Conservation (phyloP, 2,888 invertebrate genomes). For the Caenorhabditis sp. region DNA sequence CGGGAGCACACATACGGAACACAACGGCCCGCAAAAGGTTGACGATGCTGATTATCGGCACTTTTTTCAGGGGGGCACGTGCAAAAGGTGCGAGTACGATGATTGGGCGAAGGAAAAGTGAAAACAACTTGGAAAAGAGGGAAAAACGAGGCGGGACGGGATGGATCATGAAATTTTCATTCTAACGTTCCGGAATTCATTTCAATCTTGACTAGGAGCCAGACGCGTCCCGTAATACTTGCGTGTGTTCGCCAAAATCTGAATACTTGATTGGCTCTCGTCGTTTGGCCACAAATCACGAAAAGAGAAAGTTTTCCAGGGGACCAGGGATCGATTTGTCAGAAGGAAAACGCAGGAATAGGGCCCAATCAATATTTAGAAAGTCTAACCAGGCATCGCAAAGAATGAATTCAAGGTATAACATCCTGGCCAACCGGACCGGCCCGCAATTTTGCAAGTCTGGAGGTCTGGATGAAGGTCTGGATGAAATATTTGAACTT, state of each 20-base stretch:
- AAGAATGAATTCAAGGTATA: too few relatives aligned
- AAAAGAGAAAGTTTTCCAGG: too few relatives aligned
- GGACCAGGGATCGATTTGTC: too few relatives aligned
- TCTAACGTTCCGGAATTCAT: background rate
- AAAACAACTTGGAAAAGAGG: background rate
- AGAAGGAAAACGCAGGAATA: background rate
- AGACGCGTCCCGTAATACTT: constrained; percentile 19
- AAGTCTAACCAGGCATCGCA: too few relatives aligned
- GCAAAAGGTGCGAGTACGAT: too few relatives aligned
- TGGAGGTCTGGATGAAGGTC: too few relatives aligned
- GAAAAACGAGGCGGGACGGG: constrained; percentile 6
- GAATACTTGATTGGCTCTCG: constrained; percentile 29
- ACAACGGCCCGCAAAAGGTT: constrained; percentile 21
- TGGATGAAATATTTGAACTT: too few relatives aligned
- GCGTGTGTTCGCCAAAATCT: constrained; percentile 32
- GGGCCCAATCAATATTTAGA: too few relatives aligned
- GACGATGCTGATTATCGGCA: constrained; percentile 31
- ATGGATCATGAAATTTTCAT: constrained; percentile 7
- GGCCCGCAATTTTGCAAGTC: too few relatives aligned
- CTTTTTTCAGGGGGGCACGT: constrained; percentile 19
- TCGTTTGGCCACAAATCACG: background rate
- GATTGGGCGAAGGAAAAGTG: background rate
- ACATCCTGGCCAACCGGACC: too few relatives aligned
- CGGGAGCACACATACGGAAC: constrained; percentile 7
- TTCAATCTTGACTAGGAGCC: background rate